Percentiles rank a stretch among this genome's conserved stretches.
phyloP scores from a whole-genome alignment of 1,140 invertebrate genomes.

The Holotrichia oblita region DNA sequence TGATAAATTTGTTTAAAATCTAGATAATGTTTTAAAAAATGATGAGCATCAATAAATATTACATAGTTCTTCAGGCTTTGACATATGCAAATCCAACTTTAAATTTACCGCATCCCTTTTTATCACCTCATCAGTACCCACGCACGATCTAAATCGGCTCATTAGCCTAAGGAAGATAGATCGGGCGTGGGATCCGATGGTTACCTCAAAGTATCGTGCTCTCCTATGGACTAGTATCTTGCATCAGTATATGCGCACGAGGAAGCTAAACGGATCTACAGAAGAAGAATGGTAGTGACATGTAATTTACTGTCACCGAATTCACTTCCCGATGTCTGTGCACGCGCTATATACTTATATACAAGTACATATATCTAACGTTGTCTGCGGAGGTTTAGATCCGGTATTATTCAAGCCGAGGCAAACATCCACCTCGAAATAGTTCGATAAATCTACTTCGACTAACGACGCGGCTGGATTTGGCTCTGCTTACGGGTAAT shows the following conservation, averaged over 20 bases:
- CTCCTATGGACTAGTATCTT: background rate
- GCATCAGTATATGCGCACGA: slow-evolving; percentile 3
- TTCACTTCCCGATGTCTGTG: slow-evolving; percentile 28
- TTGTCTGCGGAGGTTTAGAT: slow-evolving; percentile 29
- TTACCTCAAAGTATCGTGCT: background rate
- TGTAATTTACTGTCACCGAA: slow-evolving; percentile 27
- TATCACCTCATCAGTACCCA: background rate
- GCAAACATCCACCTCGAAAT: slow-evolving; percentile 30
- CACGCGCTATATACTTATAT: background rate
- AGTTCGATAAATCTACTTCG: slow-evolving; percentile 36
- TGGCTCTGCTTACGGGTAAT: background rate
- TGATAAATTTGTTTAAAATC: too few species aligned
- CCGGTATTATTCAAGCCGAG: slow-evolving; percentile 19
- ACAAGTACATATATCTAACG: slow-evolving; percentile 24
- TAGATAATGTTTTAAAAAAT: too few species aligned
- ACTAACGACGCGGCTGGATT: slow-evolving; percentile 10
- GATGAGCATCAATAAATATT: too few species aligned
- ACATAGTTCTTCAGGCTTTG: too few species aligned
- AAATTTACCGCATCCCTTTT: background rate
- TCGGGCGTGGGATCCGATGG: background rate
- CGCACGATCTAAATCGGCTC: slow-evolving; percentile 3
- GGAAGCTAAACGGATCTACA: slow-evolving; percentile 25
- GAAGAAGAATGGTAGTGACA: slow-evolving; percentile 30
- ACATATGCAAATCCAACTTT: too few species aligned
- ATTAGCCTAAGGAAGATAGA: slow-evolving; percentile 35